phyloP scores from a whole-genome alignment of 2,888 invertebrate species.

The Cynaeus angustus region DNA sequence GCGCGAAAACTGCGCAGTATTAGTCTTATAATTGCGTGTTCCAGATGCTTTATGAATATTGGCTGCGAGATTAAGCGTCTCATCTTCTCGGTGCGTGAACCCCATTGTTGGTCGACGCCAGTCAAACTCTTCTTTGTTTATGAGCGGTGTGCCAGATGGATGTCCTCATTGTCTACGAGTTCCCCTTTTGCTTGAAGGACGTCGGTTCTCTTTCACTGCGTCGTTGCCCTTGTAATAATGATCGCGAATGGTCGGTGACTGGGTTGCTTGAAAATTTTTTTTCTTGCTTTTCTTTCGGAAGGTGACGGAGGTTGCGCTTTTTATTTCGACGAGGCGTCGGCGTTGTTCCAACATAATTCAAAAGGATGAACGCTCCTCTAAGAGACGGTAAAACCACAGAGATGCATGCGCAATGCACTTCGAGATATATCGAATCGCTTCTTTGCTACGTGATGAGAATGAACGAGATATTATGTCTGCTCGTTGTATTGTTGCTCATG shows the following conservation, averaged over 20 bases:
- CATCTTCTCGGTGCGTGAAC: constrained; percentile 48
- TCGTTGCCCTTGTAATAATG: neutral
- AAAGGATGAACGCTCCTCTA: constrained; percentile 15
- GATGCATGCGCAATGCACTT: constrained; percentile 55
- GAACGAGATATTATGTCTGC: constrained; percentile 23
- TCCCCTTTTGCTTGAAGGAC: constrained; percentile 17
- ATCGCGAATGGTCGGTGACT: neutral
- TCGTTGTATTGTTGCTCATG: constrained; percentile 6
- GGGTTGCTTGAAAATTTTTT: neutral
- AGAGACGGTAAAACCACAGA: constrained; percentile 14
- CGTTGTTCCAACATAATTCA: constrained; percentile 3
- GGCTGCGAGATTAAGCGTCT: constrained; percentile 54
- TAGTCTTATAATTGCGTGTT: constrained; percentile 58
- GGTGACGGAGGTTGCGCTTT: constrained; percentile 1
- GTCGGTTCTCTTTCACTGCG: constrained; percentile 15
- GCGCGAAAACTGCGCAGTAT: constrained; percentile 54
- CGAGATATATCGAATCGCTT: constrained; percentile 55
- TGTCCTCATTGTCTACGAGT: constrained; percentile 23
- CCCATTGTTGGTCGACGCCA: constrained; percentile 28
- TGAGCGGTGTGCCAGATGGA: constrained; percentile 24
- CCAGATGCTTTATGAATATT: constrained; percentile 59
- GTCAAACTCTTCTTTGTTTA: constrained; percentile 37
- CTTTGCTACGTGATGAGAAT: constrained; percentile 54
- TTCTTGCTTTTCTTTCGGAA: neutral
- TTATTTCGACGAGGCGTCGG: neutral